A percentile compares a stretch with the other conserved stretches of the same genome.
Conservation (phyloP, 35 echinoderm and acorn worm genomes). For the Ophiothrix spiculata region DNA sequence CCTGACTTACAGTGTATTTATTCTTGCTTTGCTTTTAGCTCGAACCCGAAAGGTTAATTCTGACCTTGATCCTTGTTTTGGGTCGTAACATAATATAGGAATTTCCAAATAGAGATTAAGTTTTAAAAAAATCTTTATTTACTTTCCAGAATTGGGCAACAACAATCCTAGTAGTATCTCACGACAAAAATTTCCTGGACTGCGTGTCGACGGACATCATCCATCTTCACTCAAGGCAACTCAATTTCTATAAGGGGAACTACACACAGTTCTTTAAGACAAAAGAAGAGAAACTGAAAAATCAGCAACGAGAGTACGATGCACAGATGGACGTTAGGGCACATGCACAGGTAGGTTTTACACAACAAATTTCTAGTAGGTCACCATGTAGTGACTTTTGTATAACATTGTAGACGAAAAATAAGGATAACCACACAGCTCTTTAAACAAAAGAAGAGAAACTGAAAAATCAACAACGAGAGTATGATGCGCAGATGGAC, state of each 20-base stretch:
- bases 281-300: slow-evolving; percentile 83
- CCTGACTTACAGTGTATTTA: too few species aligned
- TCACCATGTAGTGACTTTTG: neutral
- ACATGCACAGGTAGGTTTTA: slow-evolving; percentile 70
- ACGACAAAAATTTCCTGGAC: slow-evolving; percentile 92
- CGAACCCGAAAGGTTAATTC: too few species aligned
- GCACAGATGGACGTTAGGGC: slow-evolving; percentile 78
- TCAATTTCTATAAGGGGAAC: slow-evolving; percentile 79
- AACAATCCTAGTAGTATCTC: slow-evolving; percentile 88
- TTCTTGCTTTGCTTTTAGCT: too few species aligned
- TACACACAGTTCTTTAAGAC: slow-evolving; percentile 89
- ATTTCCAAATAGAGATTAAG: too few species aligned
- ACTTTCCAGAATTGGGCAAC: slow-evolving; percentile 73
- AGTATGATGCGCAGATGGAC: slow-evolving; percentile 90
- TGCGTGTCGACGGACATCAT: slow-evolving; percentile 74
- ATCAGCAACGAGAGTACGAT: slow-evolving; percentile 94
- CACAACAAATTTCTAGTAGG: too few species aligned
- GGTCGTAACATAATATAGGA: too few species aligned
- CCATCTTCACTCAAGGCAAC: slow-evolving; percentile 58
- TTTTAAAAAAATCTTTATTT: too few species aligned
- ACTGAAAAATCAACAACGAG: neutral
- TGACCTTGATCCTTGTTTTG: too few species aligned
- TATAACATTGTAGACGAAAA: neutral
- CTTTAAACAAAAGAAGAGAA: neutral
- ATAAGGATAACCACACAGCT: neutral